Percentiles rank a stretch among this genome's conserved stretches.
Evolutionary conservation across 2,888 invertebrate genomes (phyloP).

Genomic region (Patella depressa): DNA sequence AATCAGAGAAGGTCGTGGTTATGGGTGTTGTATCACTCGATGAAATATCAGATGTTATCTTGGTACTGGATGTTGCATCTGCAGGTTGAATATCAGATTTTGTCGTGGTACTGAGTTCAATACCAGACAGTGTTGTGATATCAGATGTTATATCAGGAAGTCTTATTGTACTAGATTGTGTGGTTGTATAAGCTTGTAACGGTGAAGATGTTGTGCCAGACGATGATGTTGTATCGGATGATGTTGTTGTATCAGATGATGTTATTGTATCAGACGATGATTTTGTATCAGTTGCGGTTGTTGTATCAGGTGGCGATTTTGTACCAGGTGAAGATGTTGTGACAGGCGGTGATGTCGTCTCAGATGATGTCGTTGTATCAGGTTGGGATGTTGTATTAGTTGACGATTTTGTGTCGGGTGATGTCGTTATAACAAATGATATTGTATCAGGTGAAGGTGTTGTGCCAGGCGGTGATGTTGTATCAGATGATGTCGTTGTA

Average conservation of each 20-base stretch:
- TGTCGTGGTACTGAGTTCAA: neutral
- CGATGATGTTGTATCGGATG: neutral
- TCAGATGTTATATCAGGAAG: neutral
- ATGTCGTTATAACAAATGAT: accelerated
- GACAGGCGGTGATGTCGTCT: neutral
- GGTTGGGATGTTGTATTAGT: neutral
- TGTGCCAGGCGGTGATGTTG: neutral
- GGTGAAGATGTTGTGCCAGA: neutral
- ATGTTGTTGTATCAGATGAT: neutral
- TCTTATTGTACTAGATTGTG: neutral
- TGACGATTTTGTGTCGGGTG: neutral
- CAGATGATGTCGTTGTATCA: neutral
- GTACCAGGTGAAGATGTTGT: neutral
- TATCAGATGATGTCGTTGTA: neutral
- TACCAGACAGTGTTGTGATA: neutral
- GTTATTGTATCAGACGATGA: neutral
- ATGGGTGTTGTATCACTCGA: too few relatives aligned
- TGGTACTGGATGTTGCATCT: neutral
- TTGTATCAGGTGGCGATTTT: neutral
- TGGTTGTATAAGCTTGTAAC: neutral
- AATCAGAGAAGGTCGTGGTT: neutral
- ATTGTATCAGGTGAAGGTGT: neutral
- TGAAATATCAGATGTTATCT: neutral
- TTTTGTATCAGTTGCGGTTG: neutral
- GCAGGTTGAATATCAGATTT: neutral